Evolutionary conservation across 2,888 invertebrate species (phyloP).

Genomic region (Lingula anatina): DNA sequence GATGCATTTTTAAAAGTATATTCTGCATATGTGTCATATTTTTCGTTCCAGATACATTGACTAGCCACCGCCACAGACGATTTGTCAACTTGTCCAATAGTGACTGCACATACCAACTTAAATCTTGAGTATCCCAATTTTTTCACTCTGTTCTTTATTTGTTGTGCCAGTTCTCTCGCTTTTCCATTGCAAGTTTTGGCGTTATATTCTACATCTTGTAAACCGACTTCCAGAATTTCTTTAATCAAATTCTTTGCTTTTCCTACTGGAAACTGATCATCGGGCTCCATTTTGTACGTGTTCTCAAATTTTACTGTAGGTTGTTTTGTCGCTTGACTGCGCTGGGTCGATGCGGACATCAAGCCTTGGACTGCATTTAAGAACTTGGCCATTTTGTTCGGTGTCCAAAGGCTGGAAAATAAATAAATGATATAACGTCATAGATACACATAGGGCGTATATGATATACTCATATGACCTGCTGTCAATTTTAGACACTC

Average conservation of each 20-base stretch:
- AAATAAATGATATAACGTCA: too few relatives aligned
- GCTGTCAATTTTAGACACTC: too few relatives aligned
- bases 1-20: constrained; percentile 21
- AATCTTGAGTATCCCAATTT: constrained; percentile 24
- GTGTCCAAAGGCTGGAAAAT: too few relatives aligned
- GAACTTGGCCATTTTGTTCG: too few relatives aligned
- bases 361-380: too few relatives aligned
- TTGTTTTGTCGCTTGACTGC: too few relatives aligned
- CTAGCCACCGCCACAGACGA: constrained; percentile 27
- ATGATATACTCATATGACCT: too few relatives aligned
- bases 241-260: constrained; percentile 20
- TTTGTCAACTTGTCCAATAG: constrained; percentile 24
- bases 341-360: too few relatives aligned
- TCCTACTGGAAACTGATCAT: constrained; percentile 14
- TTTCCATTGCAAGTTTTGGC: constrained; percentile 21
- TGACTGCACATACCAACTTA: constrained; percentile 30
- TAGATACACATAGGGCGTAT: too few relatives aligned
- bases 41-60: constrained; percentile 36
- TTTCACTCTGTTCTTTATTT: constrained; percentile 31
- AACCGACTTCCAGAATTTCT: constrained; percentile 19
- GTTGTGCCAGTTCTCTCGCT: constrained; percentile 23
- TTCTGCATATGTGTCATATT: constrained; percentile 32
- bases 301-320: constrained; percentile 26
- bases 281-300: constrained; percentile 31
- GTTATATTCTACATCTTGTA: constrained; percentile 23